A percentile compares a stretch with the other conserved stretches of the same genome.
Conservation (phyloP, 37 sponge, comb jelly and placozoan genomes). For the Hormiphora californensis region DNA sequence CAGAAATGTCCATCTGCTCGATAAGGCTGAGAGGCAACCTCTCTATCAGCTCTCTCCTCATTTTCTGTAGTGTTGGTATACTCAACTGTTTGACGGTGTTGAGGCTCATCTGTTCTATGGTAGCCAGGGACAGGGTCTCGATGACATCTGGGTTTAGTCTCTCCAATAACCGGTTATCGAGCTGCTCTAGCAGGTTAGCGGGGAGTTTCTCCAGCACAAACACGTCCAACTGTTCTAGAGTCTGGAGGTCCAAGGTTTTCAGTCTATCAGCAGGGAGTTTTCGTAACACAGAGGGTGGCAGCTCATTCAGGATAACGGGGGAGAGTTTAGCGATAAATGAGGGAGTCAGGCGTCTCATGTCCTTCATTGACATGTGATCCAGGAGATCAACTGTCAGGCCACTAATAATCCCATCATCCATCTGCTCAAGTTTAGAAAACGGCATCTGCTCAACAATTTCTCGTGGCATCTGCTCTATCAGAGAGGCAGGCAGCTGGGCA, state of each 20-base stretch:
- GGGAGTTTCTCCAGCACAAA: not conserved
- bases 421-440: not conserved
- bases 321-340: not conserved
- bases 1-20: not conserved
- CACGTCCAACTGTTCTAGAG: constrained; percentile 29
- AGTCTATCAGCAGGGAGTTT: not conserved
- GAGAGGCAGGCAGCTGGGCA: not conserved
- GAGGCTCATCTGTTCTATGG: not conserved
- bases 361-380: not conserved
- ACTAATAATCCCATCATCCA: not conserved
- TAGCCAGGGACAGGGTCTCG: not conserved
- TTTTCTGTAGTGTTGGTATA: not conserved
- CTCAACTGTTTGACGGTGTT: not conserved
- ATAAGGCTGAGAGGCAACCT: not conserved
- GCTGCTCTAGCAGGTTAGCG: not conserved
- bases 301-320: not conserved
- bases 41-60: not conserved
- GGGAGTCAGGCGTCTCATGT: not conserved
- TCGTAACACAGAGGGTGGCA: constrained; percentile 19
- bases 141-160: constrained; percentile 16
- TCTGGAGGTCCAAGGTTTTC: not conserved
- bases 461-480: constrained; percentile 13
- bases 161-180: not conserved
- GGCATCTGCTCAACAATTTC: constrained; percentile 26
- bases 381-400: not conserved